Base-by-base conservation (phyloP, 2,888 invertebrate genomes). In the Ectobius pallidus region DNA sequence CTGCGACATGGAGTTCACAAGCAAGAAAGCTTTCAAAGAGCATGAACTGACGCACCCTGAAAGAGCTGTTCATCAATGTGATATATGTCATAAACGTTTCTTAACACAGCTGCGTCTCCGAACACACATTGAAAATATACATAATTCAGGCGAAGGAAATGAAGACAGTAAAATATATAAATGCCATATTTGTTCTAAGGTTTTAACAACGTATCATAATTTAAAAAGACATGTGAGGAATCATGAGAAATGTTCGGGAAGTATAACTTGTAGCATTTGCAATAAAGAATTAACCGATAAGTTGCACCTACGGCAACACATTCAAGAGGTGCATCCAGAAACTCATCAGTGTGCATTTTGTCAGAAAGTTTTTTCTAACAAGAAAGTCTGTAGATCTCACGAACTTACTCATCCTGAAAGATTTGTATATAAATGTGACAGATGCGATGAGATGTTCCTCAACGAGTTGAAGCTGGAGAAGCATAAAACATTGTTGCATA, bases 21-120 rank as follows among this genome's bases (percentile, higher is more conserved):
- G 34, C 30, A 44, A 71, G 65, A 55, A 62, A 58, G 11, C 39
- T 14, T 73, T 62, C 20, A 69, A 67, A 25, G 65, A 11, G 14
- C 75, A 75, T 71, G 74, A 74, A 68, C 25, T 46, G 34, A 71
- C 69, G 1, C 74, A 74, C 52, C 71, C 72, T 30, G 74, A 76
- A 49, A 71, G 70, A 30, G 34, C 49, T 3, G 27, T 70, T 11
- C 69, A 71, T 32, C 73, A 74, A 71, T 77, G 77, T 58, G 70
- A 71, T 14, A 42, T 49, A 25, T 77, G 77, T 72, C 71, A 71
- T 1, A 72, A 74, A 69, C 69, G 70, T 16, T 77, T 77, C 30
- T 44, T 69, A 30, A 71, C 75, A 14, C 71, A 73, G 18, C 55
- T 69, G 4, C 69, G 69, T 27, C 46, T 76, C n/a, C 73, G 68